These are phyloP conservation scores for Drosophila micromelanica DNA, from an alignment of 1,140 invertebrate genomes.

Conservation along the genomic window DNA sequence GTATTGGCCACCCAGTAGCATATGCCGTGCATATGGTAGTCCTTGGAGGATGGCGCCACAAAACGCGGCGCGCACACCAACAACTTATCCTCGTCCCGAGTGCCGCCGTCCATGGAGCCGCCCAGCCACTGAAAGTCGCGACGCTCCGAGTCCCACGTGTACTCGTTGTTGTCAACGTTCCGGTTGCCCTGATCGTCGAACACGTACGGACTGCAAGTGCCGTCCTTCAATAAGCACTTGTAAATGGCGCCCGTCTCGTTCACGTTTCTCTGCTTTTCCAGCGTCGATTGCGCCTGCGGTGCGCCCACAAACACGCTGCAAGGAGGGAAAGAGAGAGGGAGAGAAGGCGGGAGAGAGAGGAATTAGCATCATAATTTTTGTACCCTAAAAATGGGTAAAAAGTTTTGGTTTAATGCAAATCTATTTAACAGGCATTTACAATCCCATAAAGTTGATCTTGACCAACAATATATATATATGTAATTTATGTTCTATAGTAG, in stretches of 20 bases:
- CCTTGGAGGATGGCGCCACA: conserved; percentile 53
- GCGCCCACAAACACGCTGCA: conserved; percentile 79
- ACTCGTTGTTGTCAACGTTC: conserved; percentile 38
- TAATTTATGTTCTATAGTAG: no score
- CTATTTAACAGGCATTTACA: no score
- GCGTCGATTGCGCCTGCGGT: conserved; percentile 78
- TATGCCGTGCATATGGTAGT: conserved; percentile 84
- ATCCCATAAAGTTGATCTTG: no score
- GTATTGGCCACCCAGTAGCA: conserved; percentile 84
- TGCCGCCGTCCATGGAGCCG: conserved; percentile 78
- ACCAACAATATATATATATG: no score
- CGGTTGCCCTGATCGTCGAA: conserved; percentile 67
- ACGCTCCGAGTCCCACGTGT: conserved; percentile 67
- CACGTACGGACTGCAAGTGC: conserved; percentile 67
- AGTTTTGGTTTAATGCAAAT: no score
- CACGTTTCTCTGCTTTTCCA: conserved; percentile 71
- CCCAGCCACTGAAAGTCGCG: conserved; percentile 80
- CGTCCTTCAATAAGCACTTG: conserved; percentile 57
- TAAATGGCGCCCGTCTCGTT: conserved; percentile 83
- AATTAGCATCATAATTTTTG: no score
- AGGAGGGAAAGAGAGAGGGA: not conserved
- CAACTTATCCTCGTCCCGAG: conserved; percentile 67
- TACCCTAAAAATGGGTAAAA: no score
- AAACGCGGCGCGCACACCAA: conserved; percentile 79
- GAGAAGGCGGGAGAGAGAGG: not conserved